Conservation (phyloP, 2,113 vertebrate genomes). For the Todiramphus chloris region DNA sequence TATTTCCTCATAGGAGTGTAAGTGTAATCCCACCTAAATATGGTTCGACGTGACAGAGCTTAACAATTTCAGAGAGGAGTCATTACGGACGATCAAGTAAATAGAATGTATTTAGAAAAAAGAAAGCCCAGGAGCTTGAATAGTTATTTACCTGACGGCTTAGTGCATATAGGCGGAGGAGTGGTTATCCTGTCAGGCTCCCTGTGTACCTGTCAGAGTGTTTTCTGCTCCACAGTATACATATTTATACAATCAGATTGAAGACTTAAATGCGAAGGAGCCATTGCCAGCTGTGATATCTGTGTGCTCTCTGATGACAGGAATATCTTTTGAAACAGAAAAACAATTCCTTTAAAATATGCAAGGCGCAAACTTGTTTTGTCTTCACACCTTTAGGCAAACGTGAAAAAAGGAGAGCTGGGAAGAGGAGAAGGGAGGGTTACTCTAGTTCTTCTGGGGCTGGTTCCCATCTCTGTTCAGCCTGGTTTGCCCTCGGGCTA, state of each 20-base stretch:
- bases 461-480: not conserved
- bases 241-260: slow-evolving; percentile 30
- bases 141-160: not conserved
- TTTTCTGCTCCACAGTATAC: not conserved
- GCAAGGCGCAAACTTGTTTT: not conserved
- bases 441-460: not conserved
- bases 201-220: not conserved
- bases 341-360: not conserved
- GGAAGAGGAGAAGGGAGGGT: not conserved
- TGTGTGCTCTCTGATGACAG: not conserved
- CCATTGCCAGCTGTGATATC: not conserved
- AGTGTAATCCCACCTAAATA: slow-evolving; percentile 2
- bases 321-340: not conserved
- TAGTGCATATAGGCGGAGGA: not conserved
- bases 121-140: not conserved
- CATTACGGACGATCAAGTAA: not conserved
- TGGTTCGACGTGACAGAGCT: not conserved
- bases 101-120: not conserved
- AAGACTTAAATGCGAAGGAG: not conserved
- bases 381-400: not conserved
- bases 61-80: slow-evolving; percentile 10
- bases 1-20: not conserved
- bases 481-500: not conserved
- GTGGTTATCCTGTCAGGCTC: slow-evolving; percentile 48
- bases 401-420: not conserved